Evolutionary conservation across 2,888 invertebrate species (phyloP).

Genomic region (Pterobdella sp.): DNA sequence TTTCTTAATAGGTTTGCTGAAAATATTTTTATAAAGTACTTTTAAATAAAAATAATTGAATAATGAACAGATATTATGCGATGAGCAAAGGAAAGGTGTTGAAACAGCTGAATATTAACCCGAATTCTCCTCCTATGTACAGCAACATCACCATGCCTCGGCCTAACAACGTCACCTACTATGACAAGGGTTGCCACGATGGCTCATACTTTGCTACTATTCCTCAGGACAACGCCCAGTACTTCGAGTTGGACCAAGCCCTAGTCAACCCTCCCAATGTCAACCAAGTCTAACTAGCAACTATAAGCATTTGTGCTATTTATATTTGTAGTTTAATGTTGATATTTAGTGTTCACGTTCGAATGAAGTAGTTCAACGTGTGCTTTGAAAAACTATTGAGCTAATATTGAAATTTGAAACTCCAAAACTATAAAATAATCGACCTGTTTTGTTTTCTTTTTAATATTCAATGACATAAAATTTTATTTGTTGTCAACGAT

Average conservation of each 20-base stretch:
- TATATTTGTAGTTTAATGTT: no score
- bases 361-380: no score
- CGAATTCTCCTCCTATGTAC: constrained; percentile 3
- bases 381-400: no score
- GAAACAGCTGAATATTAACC: constrained; percentile 2
- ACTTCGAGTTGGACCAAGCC: constrained; percentile 19
- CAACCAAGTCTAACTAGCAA: background rate
- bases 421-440: no score
- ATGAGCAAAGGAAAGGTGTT: constrained; percentile 9
- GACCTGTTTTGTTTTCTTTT: no score
- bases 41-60: background rate
- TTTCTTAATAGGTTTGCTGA: constrained; percentile 6
- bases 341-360: no score
- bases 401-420: no score
- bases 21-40: background rate
- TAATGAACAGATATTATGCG: constrained; percentile 13
- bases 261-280: constrained; percentile 6
- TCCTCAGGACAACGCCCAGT: constrained; percentile 6
- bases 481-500: no score
- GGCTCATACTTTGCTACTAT: no score
- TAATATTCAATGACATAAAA: no score
- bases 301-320: background rate
- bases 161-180: background rate
- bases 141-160: background rate
- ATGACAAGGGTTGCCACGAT: no score